phyloP scores from a whole-genome alignment of 2,888 invertebrate genomes.

The Limnephilus marmoratus region DNA sequence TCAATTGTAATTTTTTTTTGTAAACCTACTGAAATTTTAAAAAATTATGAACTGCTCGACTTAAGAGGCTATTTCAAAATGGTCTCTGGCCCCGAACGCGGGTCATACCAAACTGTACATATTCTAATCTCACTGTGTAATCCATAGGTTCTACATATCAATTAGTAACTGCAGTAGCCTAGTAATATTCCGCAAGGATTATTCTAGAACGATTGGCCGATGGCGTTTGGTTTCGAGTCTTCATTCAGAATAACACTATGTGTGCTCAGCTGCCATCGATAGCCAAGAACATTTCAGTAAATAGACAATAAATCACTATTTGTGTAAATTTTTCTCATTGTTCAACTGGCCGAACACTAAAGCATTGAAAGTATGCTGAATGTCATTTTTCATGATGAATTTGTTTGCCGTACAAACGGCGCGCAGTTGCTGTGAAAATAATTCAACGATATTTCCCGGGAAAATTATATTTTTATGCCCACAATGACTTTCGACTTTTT shows the following conservation, averaged over 20 bases:
- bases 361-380: not conserved
- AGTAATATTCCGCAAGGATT: not conserved
- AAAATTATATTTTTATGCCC: not conserved
- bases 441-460: conserved; percentile 15
- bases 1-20: not conserved
- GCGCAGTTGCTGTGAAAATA: conserved; percentile 30
- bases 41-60: not conserved
- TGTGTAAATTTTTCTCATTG: conserved; percentile 37
- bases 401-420: not conserved
- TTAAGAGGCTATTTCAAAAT: conserved; percentile 5
- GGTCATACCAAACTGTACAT: not conserved
- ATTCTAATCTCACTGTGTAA: not conserved
- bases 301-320: conserved; percentile 33
- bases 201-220: conserved; percentile 16
- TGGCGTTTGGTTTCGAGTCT: not conserved
- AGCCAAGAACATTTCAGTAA: conserved; percentile 25
- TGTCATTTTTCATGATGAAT: conserved; percentile 23
- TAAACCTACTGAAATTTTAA: not conserved
- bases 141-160: not conserved
- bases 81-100: not conserved
- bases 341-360: conserved; percentile 17
- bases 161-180: not conserved
- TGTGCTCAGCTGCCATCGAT: not conserved
- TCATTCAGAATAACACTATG: not conserved
- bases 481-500: not conserved